Conservation (phyloP, 2,113 vertebrate genomes). For the Dunckerocampus dactyliophorus region DNA sequence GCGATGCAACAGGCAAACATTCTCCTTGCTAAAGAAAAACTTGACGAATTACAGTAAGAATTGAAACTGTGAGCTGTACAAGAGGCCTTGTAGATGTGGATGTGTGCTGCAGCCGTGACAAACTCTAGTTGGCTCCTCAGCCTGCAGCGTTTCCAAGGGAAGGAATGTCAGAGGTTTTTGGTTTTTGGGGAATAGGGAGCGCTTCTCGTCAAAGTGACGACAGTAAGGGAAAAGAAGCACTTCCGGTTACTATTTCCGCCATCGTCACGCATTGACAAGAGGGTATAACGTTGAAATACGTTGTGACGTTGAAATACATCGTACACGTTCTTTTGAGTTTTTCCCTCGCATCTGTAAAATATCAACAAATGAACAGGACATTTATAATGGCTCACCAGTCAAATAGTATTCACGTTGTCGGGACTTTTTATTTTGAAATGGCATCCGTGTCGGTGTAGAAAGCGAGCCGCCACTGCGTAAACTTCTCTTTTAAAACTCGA, state of each 20-base stretch:
- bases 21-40: background rate
- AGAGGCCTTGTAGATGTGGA: slow-evolving; percentile 9
- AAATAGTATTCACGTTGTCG: background rate
- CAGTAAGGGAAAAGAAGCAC: background rate
- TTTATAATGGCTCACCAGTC: too few species aligned
- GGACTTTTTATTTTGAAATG: background rate
- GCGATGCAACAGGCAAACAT: slow-evolving; percentile 49
- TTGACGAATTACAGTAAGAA: background rate
- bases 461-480: background rate
- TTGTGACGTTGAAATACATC: too few species aligned
- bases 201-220: background rate
- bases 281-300: too few species aligned
- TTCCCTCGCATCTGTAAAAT: too few species aligned
- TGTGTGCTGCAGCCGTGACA: slow-evolving; percentile 68
- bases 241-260: slow-evolving; percentile 9
- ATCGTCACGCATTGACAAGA: background rate
- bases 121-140: slow-evolving; percentile 36
- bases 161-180: slow-evolving; percentile 29
- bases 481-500: background rate
- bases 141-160: slow-evolving; percentile 18
- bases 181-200: background rate
- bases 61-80: too few species aligned
- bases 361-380: too few species aligned
- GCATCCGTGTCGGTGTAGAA: background rate
- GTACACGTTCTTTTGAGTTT: too few species aligned